Percentiles rank a stretch among this genome's conserved stretches.
Conservation (phyloP, 1,140 invertebrate species). For the Nasonia vitripennis region DNA sequence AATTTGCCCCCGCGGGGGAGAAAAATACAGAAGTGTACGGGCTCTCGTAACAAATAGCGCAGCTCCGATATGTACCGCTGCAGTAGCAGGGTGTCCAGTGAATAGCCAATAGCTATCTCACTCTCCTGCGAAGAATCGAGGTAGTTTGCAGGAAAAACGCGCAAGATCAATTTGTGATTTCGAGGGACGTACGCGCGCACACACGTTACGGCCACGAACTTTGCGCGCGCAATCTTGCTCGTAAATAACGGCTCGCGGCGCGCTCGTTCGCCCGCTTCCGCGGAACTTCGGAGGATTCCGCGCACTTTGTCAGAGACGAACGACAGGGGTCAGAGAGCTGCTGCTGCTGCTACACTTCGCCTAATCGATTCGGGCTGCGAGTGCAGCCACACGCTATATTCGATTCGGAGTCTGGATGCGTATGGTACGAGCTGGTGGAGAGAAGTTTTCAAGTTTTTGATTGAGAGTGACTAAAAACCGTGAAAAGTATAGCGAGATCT, state of each 20-base stretch:
- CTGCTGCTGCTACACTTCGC: neutral
- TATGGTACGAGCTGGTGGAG: too few species aligned
- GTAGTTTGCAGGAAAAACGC: neutral
- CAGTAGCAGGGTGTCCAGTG: too few species aligned
- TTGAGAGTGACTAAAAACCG: too few species aligned
- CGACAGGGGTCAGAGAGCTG: slow-evolving; percentile 48
- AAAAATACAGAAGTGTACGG: too few species aligned
- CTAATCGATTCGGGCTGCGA: slow-evolving; percentile 15
- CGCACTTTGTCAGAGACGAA: slow-evolving; percentile 61
- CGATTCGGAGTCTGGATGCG: neutral
- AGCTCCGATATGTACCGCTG: too few species aligned
- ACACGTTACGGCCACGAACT: slow-evolving; percentile 32
- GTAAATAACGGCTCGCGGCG: slow-evolving; percentile 61
- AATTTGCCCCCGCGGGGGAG: too few species aligned
- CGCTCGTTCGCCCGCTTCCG: neutral
- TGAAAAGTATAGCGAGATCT: neutral
- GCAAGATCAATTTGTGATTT: slow-evolving; percentile 63
- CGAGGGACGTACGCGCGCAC: slow-evolving; percentile 7
- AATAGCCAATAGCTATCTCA: too few species aligned
- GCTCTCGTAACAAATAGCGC: too few species aligned
- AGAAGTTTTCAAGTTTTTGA: too few species aligned
- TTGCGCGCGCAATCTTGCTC: slow-evolving; percentile 62
- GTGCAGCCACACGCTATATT: neutral
- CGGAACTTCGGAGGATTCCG: slow-evolving; percentile 62
- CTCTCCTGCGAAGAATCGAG: too few species aligned